Percentiles rank a stretch among this genome's conserved stretches.
Evolutionary conservation across 2,888 invertebrate species (phyloP).

Genomic region (Magallana nippona): DNA sequence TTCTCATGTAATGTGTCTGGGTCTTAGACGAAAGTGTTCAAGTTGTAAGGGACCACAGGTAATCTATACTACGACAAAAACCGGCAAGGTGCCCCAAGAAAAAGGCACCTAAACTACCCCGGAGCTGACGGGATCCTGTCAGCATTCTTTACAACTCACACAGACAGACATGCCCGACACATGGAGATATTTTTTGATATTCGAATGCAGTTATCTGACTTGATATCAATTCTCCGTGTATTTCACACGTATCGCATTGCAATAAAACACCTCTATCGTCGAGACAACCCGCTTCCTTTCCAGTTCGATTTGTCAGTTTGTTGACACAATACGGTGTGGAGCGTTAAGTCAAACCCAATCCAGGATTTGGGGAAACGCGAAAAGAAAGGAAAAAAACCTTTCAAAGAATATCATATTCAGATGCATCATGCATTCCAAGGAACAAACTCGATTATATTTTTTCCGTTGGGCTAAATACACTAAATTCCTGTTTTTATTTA

Average conservation of each 20-base stretch:
- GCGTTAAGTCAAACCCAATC: background rate
- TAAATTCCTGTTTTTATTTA: conserved; percentile 32
- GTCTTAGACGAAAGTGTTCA: too few species aligned
- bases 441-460: conserved; percentile 38
- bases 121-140: background rate
- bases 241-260: conserved; percentile 8
- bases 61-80: too few species aligned
- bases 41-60: too few species aligned
- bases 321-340: background rate
- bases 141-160: background rate
- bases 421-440: conserved; percentile 2
- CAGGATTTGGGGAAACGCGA: background rate
- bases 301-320: conserved; percentile 4
- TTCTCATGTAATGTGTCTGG: too few species aligned
- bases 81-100: background rate
- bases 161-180: background rate
- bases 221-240: conserved; percentile 9
- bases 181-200: background rate
- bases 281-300: background rate
- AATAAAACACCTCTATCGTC: conserved; percentile 21
- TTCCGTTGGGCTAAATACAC: conserved; percentile 11
- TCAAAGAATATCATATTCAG: conserved; percentile 20
- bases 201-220: conserved; percentile 7
- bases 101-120: background rate
- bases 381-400: background rate